Evolutionary conservation across 1,140 invertebrate genomes (phyloP).

Genomic region (Coenobita brevimanus): DNA sequence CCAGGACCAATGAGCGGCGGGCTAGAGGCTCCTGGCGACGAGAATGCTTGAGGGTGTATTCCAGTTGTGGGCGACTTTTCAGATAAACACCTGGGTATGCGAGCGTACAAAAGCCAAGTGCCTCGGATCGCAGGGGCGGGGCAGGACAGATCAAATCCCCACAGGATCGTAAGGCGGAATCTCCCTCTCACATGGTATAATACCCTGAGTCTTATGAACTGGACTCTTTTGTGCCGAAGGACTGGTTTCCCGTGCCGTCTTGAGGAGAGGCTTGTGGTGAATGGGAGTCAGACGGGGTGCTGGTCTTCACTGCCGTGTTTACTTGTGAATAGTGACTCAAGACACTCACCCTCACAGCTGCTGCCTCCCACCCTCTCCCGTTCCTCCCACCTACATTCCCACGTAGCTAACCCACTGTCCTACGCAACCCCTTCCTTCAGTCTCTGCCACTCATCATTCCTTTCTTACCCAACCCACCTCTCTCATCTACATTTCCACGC

Average conservation of each 20-base stretch:
- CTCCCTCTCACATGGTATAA: neutral
- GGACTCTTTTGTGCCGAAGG: neutral
- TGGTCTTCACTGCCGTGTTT: slow-evolving; percentile 44
- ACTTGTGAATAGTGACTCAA: slow-evolving; percentile 33
- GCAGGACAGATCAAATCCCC: neutral
- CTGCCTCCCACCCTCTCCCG: slow-evolving; percentile 3
- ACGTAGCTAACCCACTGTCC: too few species aligned
- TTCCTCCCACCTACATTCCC: neutral
- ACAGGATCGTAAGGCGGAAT: neutral
- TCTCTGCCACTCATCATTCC: too few species aligned
- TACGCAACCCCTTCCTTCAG: too few species aligned
- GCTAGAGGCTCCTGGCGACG: slow-evolving; percentile 10
- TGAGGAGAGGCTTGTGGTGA: slow-evolving; percentile 17
- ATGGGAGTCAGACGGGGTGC: slow-evolving; percentile 45
- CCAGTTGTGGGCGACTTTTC: slow-evolving; percentile 52
- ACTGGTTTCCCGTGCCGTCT: neutral
- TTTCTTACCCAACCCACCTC: too few species aligned
- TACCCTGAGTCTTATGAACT: neutral
- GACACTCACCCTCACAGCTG: slow-evolving; percentile 25
- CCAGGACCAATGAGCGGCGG: slow-evolving; percentile 12
- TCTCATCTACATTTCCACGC: too few species aligned
- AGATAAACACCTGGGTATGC: slow-evolving; percentile 58
- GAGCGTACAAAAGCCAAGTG: slow-evolving; percentile 54
- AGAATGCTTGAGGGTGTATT: slow-evolving; percentile 47
- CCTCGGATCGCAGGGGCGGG: slow-evolving; percentile 13